A percentile compares a stretch with the other conserved stretches of the same genome.
phyloP scores from a whole-genome alignment of 2,113 vertebrate species.

The Corythornis vintsioides region DNA sequence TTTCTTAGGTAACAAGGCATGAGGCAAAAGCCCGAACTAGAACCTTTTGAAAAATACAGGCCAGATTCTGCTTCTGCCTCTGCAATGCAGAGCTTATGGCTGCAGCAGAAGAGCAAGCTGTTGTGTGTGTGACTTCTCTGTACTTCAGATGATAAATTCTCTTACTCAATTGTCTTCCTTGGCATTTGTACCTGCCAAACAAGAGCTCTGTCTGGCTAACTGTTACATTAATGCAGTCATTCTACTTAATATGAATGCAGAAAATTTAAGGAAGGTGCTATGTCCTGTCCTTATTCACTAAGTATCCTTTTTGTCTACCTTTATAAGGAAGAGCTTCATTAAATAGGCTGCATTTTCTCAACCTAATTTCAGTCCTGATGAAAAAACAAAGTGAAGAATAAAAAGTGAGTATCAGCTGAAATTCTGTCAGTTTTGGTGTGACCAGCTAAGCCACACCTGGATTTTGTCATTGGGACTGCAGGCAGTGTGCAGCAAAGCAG shows the following conservation, averaged over 20 bases:
- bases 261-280: not conserved
- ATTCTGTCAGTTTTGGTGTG: not conserved
- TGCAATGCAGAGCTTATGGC: constrained; percentile 40
- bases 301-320: not conserved
- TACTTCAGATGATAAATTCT: not conserved
- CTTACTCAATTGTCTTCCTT: not conserved
- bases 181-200: not conserved
- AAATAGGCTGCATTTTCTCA: not conserved
- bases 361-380: not conserved
- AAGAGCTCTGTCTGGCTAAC: not conserved
- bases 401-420: not conserved
- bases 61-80: constrained; percentile 26
- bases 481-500: not conserved
- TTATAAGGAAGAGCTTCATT: not conserved
- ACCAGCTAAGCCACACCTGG: not conserved
- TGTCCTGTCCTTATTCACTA: not conserved
- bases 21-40: not conserved
- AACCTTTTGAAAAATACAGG: not conserved
- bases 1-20: not conserved
- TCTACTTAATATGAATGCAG: not conserved
- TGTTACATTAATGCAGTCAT: not conserved
- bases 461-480: not conserved
- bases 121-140: not conserved
- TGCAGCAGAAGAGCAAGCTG: constrained; percentile 16
- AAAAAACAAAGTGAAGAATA: not conserved